Base-by-base conservation (phyloP, 1,140 invertebrate genomes). In the Helicoverpa zea region DNA sequence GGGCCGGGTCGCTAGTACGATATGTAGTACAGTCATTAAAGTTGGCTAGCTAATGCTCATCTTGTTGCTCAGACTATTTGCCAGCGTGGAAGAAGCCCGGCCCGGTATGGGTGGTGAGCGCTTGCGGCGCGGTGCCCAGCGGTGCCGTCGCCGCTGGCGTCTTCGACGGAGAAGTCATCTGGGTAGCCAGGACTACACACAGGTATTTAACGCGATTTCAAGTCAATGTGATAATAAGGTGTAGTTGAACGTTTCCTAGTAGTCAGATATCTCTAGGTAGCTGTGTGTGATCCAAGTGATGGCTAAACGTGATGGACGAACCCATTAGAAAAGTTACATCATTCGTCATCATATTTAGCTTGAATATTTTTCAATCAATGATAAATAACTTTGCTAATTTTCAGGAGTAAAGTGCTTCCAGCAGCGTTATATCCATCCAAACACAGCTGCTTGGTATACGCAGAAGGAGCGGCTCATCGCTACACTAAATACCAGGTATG, bases 101-200 rank as follows among this genome's bases (percentile, higher is more conserved):
- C 0, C 88, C 90, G 3, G 91, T 94, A 81, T 94, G 93, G 93
- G 92, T 94, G 63, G 86, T 93, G 77, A 91, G 91, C 77, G 91
- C 93, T 16, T 92, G 92, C 83, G 93, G 93, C n/a, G 91, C 92
- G 3, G 93, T 94, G 68, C 93, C 92, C n/a, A 90, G 91, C 66
- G 91, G 91, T 0, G 93, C 93, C 0, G 93, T 94, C 18, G 85
- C 89, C 0, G 93, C 91, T 0, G 92, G 91, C 51, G 66, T 90
- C 2, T 87, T 81, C 72, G 90, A 90, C 58, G 88, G 86, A 7
- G 93, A 93, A 68, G 83, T 89, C 56, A 88, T 82, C 0, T 94
- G 91, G 90, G 86, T 94, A 0, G 93, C 91, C 4, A 81, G 93
- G 12, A 92, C 92, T 11, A 91, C 91, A 16, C 93, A 94, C 80